Conservation (phyloP, 2,888 invertebrate genomes). For the Molorchus minor region DNA sequence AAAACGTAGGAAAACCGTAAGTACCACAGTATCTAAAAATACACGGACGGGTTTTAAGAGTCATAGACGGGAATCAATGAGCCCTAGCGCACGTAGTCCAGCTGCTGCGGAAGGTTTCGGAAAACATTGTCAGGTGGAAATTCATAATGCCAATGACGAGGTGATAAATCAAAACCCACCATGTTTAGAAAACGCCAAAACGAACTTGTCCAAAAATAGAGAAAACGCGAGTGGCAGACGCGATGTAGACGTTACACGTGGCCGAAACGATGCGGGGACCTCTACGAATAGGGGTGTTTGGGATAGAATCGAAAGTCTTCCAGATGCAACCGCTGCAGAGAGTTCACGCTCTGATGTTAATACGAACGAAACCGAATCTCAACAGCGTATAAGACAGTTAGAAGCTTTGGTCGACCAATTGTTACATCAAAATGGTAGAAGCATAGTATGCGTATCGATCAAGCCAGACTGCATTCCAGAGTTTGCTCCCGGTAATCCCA, state of each 20-base stretch:
- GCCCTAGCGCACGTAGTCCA: background rate
- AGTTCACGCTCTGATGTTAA: background rate
- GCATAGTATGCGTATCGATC: constrained; percentile 14
- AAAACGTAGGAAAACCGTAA: constrained; percentile 1
- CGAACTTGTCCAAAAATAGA: background rate
- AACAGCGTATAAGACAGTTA: constrained; percentile 13
- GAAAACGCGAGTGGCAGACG: background rate
- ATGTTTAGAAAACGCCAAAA: background rate
- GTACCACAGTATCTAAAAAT: background rate
- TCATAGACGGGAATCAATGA: background rate
- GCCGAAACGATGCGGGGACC: background rate
- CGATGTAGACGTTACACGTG: constrained; percentile 4
- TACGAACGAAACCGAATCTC: constrained; percentile 6
- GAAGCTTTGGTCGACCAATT: constrained; percentile 21
- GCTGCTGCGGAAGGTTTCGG: background rate
- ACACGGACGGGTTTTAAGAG: background rate
- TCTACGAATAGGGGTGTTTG: background rate
- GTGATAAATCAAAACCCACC: background rate
- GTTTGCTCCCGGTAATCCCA: constrained; percentile 18
- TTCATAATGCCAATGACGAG: background rate
- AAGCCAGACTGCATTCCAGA: constrained; percentile 27
- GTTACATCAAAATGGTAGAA: constrained; percentile 7
- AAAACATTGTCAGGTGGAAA: background rate
- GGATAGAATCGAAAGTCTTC: background rate
- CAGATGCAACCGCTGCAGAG: background rate